These are phyloP conservation scores for Cepphus grylle DNA, from an alignment of 2,113 vertebrate species.

Conservation along the genomic window DNA sequence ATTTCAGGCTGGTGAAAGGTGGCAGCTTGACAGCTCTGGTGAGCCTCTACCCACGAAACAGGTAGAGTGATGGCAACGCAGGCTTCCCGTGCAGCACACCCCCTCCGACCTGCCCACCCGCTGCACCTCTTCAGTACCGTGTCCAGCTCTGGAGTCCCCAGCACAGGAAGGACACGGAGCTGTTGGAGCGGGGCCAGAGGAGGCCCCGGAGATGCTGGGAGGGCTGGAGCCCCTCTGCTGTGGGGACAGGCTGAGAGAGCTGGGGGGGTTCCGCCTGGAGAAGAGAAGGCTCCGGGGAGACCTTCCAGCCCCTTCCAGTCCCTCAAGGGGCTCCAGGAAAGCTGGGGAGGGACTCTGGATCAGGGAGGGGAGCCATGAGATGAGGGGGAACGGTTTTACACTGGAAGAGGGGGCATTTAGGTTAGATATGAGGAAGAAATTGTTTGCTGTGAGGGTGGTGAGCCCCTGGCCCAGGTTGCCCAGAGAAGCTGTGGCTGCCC, in stretches of 20 bases:
- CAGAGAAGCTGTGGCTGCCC: not conserved
- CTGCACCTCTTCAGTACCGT: not conserved
- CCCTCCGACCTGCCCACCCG: rapidly evolving
- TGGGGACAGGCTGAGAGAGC: not conserved
- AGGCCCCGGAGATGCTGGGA: not conserved
- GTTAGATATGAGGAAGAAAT: not conserved
- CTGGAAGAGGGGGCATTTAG: not conserved
- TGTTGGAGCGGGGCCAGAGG: not conserved
- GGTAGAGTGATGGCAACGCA: not conserved
- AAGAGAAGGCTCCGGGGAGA: not conserved
- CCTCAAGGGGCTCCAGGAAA: not conserved
- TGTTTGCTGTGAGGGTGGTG: not conserved
- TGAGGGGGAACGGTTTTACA: not conserved
- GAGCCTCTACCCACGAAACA: not conserved
- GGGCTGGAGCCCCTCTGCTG: not conserved
- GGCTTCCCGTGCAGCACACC: not conserved
- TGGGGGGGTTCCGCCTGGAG: not conserved
- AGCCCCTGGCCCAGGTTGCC: not conserved
- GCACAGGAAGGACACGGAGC: not conserved
- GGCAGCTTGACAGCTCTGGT: not conserved
- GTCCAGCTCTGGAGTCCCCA: not conserved
- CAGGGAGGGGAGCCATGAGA: not conserved
- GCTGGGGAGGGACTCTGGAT: too few relatives aligned
- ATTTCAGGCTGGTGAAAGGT: not conserved
- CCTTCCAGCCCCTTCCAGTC: not conserved